Percentiles rank a stretch among this genome's conserved stretches.
phyloP scores from a whole-genome alignment of 2,888 invertebrate species.

The Xestia xanthographa region DNA sequence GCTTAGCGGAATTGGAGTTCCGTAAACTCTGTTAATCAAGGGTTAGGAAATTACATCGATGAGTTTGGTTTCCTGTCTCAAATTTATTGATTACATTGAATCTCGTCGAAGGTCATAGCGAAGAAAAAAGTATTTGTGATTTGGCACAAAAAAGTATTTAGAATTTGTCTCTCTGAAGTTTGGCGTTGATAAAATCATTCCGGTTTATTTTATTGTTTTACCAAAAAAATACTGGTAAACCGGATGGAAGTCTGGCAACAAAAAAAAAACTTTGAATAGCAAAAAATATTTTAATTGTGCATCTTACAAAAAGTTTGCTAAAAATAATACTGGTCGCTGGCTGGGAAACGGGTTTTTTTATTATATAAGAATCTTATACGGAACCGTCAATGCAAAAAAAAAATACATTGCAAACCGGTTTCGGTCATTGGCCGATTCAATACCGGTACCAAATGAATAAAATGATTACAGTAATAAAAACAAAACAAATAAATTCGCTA shows the following conservation, averaged over 20 bases:
- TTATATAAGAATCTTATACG: not conserved
- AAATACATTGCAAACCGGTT: constrained; percentile 43
- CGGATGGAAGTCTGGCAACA: not conserved
- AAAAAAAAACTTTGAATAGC: not conserved
- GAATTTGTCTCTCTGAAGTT: not conserved
- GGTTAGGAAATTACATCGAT: not conserved
- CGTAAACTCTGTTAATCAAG: constrained; percentile 8
- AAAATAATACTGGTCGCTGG: not conserved
- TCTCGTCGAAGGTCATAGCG: not conserved
- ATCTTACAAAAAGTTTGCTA: not conserved
- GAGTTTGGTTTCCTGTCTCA: not conserved
- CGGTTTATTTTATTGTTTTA: not conserved
- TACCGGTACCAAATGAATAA: constrained; percentile 34
- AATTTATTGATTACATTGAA: not conserved
- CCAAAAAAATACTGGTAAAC: not conserved
- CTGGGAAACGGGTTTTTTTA: not conserved
- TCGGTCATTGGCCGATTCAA: constrained; percentile 56
- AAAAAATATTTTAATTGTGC: constrained; percentile 18
- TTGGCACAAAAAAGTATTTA: not conserved
- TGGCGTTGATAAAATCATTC: not conserved
- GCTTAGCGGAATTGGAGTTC: constrained; percentile 24
- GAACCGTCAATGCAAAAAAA: constrained; percentile 25
- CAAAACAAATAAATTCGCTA: constrained; percentile 19
- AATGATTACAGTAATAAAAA: constrained; percentile 47
- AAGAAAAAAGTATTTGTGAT: not conserved